Conservation (phyloP, 1,140 invertebrate species). For the Acyrthosiphon pisum region DNA sequence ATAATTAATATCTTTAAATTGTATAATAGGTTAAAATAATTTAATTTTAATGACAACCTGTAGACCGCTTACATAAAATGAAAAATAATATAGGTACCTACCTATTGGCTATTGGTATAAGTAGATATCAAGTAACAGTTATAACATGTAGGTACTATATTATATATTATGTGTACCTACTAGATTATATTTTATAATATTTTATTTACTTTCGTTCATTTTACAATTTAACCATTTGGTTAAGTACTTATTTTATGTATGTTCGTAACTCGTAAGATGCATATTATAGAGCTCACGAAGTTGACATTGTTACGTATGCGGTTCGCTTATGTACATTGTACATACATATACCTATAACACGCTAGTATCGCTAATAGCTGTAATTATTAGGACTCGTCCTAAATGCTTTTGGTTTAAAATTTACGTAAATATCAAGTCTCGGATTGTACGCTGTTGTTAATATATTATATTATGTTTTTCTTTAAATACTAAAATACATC, state of each 20-base stretch:
- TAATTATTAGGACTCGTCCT: neutral
- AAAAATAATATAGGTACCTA: neutral
- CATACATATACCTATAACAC: neutral
- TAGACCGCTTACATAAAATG: neutral
- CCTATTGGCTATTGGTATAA: neutral
- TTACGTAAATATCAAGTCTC: neutral
- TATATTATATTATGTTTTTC: neutral
- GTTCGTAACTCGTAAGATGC: neutral
- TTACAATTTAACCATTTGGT: neutral
- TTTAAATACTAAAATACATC: neutral
- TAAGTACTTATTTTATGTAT: neutral
- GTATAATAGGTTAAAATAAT: slow-evolving; percentile 30
- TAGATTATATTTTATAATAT: neutral
- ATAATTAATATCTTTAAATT: neutral
- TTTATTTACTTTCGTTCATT: neutral
- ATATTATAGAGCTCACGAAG: neutral
- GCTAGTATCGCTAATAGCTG: neutral
- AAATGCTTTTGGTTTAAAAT: neutral
- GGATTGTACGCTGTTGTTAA: neutral
- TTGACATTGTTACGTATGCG: neutral
- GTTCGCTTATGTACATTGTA: neutral
- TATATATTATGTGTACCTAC: neutral
- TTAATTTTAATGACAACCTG: neutral
- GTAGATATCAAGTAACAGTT: neutral
- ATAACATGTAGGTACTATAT: neutral